phyloP scores from a whole-genome alignment of 1,140 invertebrate genomes.

The Ridgeia piscesae region DNA sequence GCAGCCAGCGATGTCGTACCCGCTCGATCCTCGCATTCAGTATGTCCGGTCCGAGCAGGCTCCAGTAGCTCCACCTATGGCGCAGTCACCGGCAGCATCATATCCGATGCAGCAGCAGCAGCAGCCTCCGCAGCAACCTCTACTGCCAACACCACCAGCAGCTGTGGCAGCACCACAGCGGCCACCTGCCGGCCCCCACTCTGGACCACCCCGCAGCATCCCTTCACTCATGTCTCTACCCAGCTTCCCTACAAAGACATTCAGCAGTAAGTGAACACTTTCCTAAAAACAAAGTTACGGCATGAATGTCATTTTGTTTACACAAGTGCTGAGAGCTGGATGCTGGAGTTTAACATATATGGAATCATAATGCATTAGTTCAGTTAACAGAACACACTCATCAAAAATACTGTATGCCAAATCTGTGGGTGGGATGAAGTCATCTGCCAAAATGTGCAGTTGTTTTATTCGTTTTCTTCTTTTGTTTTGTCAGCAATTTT shows the following conservation, averaged over 20 bases:
- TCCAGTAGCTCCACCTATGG: neutral
- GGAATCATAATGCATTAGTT: neutral
- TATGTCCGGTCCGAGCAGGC: neutral
- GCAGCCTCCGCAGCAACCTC: neutral
- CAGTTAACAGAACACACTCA: no score
- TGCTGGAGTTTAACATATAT: neutral
- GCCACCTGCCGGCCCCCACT: no score
- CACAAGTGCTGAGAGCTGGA: neutral
- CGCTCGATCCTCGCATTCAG: neutral
- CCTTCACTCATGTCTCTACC: slow-evolving; percentile 3
- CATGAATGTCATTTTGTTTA: neutral
- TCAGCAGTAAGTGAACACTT: slow-evolving; percentile 10
- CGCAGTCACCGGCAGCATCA: neutral
- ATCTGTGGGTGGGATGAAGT: no score
- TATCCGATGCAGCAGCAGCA: neutral
- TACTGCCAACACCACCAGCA: neutral
- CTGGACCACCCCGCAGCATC: neutral
- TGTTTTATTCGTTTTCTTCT: no score
- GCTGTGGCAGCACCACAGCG: neutral
- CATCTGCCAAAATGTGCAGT: no score
- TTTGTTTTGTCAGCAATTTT: no score
- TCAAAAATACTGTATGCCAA: no score
- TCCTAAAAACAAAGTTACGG: neutral
- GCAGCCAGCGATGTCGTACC: neutral
- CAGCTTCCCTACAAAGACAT: slow-evolving; percentile 12